Evolutionary conservation across 2,797 vertebrate genomes (phyloP), one percentile per base, ranked within the genome.

Genomic region (Furcifer pardalis): DNA sequence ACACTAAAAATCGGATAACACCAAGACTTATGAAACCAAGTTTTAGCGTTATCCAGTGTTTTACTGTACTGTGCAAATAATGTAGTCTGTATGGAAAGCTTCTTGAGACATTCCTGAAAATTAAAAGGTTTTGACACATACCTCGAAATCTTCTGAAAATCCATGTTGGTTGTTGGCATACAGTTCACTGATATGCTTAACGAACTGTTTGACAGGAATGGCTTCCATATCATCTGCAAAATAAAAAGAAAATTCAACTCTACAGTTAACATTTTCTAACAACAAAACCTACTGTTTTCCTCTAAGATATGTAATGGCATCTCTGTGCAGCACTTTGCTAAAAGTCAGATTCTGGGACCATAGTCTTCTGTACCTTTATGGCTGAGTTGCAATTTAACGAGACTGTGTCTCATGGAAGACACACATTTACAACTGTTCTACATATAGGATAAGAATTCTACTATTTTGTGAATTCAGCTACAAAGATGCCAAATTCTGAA

Each of bases 71-170:
- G 44, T 23, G 77, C 69, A 89, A 90, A 90, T 87, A 56, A 86
- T 86, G 49, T 86, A 76, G 81, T 84, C 52, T 56, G 19, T 56
- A 4, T 19, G 5, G 21, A 56, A 56, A 19, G 52, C 19, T 56
- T 79, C 91, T n/a, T 91, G 88, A 94, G 91, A 93, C 60, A 0
- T 96, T 5, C 97, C 97, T 99, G 98, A 93, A 99, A 99, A 92
- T 99, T 98, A 56, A 71, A 59, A 40, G 66, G 1, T 81, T 59
- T 8, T 23, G 69, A 95, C 90, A 93, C 68, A 0, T 96, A 99
- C 98, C 98, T 99, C 98, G 93, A 99, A 99, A 93, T 99, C 98
- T 94, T 99, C 97, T 0, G 98, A 97, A 91, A 99, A 99, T 79
- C 98, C 98, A 79, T 98, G 98, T 88, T 98, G 97, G 96, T 98